A percentile compares a stretch with the other conserved stretches of the same genome.
These are phyloP conservation scores for Lottia gigantea DNA, from an alignment of 2,888 invertebrate genomes.

Conservation along the genomic window DNA sequence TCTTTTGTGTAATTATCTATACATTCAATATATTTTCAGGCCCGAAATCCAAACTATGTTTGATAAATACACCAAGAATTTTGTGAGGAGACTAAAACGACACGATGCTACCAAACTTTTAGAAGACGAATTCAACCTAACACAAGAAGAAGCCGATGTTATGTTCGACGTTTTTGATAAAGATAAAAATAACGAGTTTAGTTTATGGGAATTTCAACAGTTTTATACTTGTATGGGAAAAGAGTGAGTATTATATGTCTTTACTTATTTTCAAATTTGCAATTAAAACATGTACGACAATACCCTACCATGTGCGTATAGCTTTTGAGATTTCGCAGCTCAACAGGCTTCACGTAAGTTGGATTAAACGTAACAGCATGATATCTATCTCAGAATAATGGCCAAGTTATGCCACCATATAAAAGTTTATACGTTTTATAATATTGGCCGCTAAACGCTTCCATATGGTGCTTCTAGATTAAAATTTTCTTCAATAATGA, in stretches of 20 bases:
- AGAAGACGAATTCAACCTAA: constrained; percentile 46
- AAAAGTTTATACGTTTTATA: not conserved
- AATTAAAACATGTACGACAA: too few species aligned
- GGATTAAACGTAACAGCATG: too few species aligned
- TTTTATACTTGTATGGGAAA: constrained; percentile 51
- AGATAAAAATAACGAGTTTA: constrained; percentile 50
- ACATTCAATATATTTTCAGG: constrained; percentile 34
- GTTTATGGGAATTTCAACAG: constrained; percentile 59
- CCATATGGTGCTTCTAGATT: too few species aligned
- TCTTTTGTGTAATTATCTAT: not conserved
- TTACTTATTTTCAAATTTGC: too few species aligned
- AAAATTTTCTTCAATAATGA: too few species aligned
- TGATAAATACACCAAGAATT: constrained; percentile 51
- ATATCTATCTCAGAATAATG: too few species aligned
- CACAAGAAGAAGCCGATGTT: constrained; percentile 38
- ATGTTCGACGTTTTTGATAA: constrained; percentile 59
- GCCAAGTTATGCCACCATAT: too few species aligned
- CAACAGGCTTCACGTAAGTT: too few species aligned
- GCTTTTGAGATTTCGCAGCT: too few species aligned
- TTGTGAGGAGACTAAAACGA: constrained; percentile 48
- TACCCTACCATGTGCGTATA: too few species aligned
- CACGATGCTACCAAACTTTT: constrained; percentile 48
- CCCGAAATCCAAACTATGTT: constrained; percentile 52
- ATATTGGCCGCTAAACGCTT: not conserved
- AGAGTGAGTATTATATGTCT: constrained; percentile 37